phyloP scores from a whole-genome alignment of 2,797 vertebrate species.

The Alauda arvensis region DNA sequence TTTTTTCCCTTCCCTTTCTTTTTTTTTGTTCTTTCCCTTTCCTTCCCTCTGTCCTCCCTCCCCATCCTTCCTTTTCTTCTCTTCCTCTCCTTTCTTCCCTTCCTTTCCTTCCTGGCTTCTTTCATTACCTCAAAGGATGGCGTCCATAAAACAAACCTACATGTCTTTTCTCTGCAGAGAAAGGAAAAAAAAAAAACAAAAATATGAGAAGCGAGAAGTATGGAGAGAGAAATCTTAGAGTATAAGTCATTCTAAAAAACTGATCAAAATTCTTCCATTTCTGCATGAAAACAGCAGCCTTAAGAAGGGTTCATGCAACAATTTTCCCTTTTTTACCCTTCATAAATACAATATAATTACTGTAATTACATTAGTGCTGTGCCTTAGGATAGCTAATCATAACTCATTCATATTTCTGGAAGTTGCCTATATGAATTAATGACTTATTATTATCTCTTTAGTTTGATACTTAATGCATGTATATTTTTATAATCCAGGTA shows the following conservation, averaged over 20 bases:
- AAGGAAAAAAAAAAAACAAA: background rate
- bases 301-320: conserved; percentile 10
- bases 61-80: background rate
- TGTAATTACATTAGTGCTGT: conserved; percentile 49
- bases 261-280: conserved; percentile 2
- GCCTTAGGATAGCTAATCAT: conserved; percentile 54
- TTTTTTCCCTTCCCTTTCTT: background rate
- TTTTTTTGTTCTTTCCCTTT: background rate
- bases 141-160: background rate
- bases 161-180: background rate
- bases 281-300: conserved; percentile 19
- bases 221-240: background rate
- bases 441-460: conserved; percentile 60
- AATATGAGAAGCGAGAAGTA: accelerated
- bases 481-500: conserved; percentile 60
- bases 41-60: background rate
- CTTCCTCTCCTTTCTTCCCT: background rate
- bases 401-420: conserved; percentile 55
- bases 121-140: background rate
- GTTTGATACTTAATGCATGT: conserved; percentile 51
- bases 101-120: background rate
- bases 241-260: background rate
- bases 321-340: conserved; percentile 3
- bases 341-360: conserved; percentile 54
- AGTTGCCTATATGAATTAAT: conserved; percentile 56